Conservation (phyloP, 2,113 vertebrate genomes). For the Percina caprodes region DNA sequence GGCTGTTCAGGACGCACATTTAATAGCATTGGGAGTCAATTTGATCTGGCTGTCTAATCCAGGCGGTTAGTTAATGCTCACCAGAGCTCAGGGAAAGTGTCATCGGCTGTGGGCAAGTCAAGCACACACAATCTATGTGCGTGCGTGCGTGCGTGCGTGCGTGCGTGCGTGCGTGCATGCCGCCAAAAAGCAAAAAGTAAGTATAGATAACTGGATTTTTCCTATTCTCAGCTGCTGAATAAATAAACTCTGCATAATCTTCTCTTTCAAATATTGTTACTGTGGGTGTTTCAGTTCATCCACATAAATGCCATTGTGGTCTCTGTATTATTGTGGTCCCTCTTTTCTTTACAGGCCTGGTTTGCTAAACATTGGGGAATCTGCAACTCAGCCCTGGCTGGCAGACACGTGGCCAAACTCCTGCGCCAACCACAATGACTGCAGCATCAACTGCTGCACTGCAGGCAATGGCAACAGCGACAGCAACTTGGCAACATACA, state of each 20-base stretch:
- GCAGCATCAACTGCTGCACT: conserved; percentile 97
- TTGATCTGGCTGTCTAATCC: conserved; percentile 77
- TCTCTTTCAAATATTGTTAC: conserved; percentile 66
- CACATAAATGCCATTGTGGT: conserved; percentile 55
- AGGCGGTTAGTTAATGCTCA: conserved; percentile 69
- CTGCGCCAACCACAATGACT: conserved; percentile 96
- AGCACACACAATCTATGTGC: conserved; percentile 74
- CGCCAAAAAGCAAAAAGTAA: conserved; percentile 63
- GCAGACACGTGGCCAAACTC: conserved; percentile 99
- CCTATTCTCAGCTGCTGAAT: conserved; percentile 60
- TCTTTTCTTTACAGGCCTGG: conserved; percentile 87
- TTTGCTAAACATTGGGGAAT: conserved; percentile 95
- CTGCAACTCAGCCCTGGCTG: conserved; percentile 94
- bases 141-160: conserved; percentile 12
- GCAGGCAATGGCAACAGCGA: conserved; percentile 96
- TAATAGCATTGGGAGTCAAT: conserved; percentile 61
- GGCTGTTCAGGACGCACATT: conserved; percentile 56
- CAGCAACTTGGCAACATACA: conserved; percentile 96
- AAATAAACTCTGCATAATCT: conserved; percentile 69
- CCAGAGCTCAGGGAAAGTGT: conserved; percentile 67
- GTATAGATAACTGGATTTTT: too few relatives aligned
- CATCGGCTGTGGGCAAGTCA: conserved; percentile 68
- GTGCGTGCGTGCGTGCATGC: conserved; percentile 6
- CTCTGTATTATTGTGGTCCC: conserved; percentile 45
- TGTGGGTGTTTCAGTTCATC: conserved; percentile 59